A percentile compares a stretch with the other conserved stretches of the same genome.
These are phyloP conservation scores for Simalia tracyae DNA, from an alignment of 2,797 vertebrate species.

Conservation along the genomic window DNA sequence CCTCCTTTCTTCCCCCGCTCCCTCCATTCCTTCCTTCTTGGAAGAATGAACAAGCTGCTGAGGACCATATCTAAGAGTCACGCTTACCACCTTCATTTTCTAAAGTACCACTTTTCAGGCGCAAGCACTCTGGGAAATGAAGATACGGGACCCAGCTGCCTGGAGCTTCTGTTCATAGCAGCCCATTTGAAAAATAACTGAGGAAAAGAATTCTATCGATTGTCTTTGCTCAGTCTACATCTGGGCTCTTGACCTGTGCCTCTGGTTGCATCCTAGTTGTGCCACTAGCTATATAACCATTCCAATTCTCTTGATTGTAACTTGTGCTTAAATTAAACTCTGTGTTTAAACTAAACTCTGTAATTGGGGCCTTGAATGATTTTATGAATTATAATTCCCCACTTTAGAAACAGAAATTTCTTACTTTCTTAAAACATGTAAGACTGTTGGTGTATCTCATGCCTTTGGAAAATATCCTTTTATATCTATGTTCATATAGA, in stretches of 20 bases:
- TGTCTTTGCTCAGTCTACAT: not conserved
- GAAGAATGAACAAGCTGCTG: not conserved
- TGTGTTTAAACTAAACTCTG: too few species aligned
- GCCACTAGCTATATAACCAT: not conserved
- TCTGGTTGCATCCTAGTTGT: not conserved
- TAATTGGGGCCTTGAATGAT: too few species aligned
- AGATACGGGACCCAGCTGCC: not conserved
- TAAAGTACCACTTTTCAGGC: not conserved
- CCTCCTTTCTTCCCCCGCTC: not conserved
- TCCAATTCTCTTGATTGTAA: not conserved
- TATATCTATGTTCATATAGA: too few species aligned
- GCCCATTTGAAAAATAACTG: not conserved
- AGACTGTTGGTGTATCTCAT: too few species aligned
- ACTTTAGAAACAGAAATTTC: too few species aligned
- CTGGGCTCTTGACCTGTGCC: not conserved
- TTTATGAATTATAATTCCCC: too few species aligned
- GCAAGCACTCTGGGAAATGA: not conserved
- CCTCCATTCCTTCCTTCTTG: not conserved
- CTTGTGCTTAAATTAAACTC: not conserved
- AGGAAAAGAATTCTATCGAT: not conserved
- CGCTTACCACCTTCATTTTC: not conserved
- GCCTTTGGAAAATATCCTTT: too few species aligned
- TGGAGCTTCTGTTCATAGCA: not conserved
- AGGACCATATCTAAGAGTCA: not conserved
- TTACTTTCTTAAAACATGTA: too few species aligned